Base-by-base conservation (phyloP, 2,797 vertebrate genomes). In the Bufotes viridis region DNA sequence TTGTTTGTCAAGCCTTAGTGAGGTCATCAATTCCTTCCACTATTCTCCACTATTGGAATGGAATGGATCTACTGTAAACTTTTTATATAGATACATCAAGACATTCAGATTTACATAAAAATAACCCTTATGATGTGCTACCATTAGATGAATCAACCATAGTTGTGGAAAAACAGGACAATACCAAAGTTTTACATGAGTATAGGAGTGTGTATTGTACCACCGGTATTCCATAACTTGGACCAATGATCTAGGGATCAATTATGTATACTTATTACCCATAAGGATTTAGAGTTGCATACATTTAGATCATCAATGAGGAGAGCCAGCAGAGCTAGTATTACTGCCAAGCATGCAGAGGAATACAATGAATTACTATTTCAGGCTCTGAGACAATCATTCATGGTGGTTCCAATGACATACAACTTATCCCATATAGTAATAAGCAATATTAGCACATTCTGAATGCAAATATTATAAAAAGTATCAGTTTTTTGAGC, bases 361-460 rank as follows among this genome's bases (percentile, higher is more conserved):
- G 20, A 14, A 49, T 65, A 81, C 17, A 58, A 60, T 17, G 29
- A 11, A 60, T 42, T 22, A 26, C 34, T 55, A 42, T 24, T 10
- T 76, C 17, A 65, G 42, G 72, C 57, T 61, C 58, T 26, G 22
- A 85, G 58, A 85, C 83, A 85, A 85, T 85, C 83, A 65, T 61
- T 42, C 5, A 1, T 51, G 20, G 13, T 67, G 20, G 34, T n/a
- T 53, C 12, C 80, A 81, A 51, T 51, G 63, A 51, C n/a, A 65
- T 81, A 65, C 60, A 65, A 51, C 34, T 53, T 51, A 65, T 22
- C 18, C 29, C 22, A 1, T 13, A 20, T 20, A 42, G 57, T 22
- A 65, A 17, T 42, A 65, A 65, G 60, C 79, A 63, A 49, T 22
- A 81, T 61, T 12, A 81, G 13, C 13, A 29, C 69, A 72, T 5